phyloP scores from a whole-genome alignment of 2,113 vertebrate genomes.

The Gymnocephalus cernua region DNA sequence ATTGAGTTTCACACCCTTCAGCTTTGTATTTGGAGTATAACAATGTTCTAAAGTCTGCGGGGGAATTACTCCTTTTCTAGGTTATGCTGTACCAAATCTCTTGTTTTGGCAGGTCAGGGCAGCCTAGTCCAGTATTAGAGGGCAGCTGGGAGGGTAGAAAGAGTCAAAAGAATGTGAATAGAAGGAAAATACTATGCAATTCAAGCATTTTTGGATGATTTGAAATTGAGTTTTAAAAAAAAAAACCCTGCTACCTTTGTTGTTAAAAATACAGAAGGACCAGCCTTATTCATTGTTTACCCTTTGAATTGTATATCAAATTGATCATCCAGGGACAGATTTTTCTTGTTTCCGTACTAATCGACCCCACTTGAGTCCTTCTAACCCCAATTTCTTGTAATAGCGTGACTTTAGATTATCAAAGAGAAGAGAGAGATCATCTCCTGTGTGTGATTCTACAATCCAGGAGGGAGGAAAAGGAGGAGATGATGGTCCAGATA shows the following conservation, averaged over 20 bases:
- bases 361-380: background rate
- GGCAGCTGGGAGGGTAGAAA: background rate
- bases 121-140: conserved; percentile 5
- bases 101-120: conserved; percentile 39
- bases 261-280: background rate
- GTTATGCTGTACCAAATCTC: conserved; percentile 18
- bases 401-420: background rate
- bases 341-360: background rate
- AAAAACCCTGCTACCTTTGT: background rate
- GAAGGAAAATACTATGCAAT: background rate
- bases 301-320: background rate
- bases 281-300: background rate
- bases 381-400: background rate
- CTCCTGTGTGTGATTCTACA: conserved; percentile 1
- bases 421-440: conserved; percentile 11
- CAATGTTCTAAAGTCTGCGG: conserved; percentile 21
- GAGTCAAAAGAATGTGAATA: conserved; percentile 14
- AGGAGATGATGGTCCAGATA: conserved; percentile 42
- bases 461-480: conserved; percentile 9
- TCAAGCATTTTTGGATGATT: background rate
- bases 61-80: background rate
- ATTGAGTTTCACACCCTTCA: background rate
- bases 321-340: background rate
- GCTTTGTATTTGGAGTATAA: conserved; percentile 33
- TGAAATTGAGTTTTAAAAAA: background rate